Percentiles rank a stretch among this genome's conserved stretches.
These are phyloP conservation scores for Gorsachius goisagi DNA, from an alignment of 2,113 vertebrate genomes.

Conservation along the genomic window DNA sequence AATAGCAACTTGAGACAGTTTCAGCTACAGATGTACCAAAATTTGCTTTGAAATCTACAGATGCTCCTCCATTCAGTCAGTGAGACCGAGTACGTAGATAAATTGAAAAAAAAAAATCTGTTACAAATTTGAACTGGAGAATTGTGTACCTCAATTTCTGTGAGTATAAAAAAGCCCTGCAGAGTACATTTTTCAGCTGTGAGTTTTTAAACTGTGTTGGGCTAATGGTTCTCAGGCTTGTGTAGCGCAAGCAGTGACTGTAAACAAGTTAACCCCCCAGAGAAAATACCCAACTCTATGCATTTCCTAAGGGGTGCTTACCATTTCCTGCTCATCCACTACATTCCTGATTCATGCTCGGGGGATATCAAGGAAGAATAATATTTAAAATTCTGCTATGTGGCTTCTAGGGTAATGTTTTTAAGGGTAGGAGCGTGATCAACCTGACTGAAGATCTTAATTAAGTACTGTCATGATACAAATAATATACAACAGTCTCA, in stretches of 20 bases:
- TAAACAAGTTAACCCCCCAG: background rate
- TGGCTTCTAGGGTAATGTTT: background rate
- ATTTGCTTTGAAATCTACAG: conserved; percentile 4
- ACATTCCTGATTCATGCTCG: background rate
- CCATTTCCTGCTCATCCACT: background rate
- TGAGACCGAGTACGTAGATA: background rate
- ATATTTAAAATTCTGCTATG: background rate
- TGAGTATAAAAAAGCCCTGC: background rate
- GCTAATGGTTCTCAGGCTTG: background rate
- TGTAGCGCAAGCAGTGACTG: background rate
- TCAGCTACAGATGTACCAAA: conserved; percentile 20
- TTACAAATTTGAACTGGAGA: background rate
- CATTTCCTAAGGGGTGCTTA: background rate
- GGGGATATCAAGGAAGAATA: background rate
- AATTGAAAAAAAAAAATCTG: background rate
- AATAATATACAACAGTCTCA: background rate
- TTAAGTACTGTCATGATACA: background rate
- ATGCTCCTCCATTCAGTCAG: background rate
- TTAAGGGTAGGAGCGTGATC: background rate
- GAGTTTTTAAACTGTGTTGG: background rate
- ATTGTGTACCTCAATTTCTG: background rate
- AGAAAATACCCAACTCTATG: background rate
- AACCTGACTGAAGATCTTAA: background rate
- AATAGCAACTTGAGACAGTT: conserved; percentile 41
- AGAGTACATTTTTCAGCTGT: background rate